These are phyloP conservation scores for Oscheius sp. DNA, from an alignment of 2,888 invertebrate species.

Conservation along the genomic window DNA sequence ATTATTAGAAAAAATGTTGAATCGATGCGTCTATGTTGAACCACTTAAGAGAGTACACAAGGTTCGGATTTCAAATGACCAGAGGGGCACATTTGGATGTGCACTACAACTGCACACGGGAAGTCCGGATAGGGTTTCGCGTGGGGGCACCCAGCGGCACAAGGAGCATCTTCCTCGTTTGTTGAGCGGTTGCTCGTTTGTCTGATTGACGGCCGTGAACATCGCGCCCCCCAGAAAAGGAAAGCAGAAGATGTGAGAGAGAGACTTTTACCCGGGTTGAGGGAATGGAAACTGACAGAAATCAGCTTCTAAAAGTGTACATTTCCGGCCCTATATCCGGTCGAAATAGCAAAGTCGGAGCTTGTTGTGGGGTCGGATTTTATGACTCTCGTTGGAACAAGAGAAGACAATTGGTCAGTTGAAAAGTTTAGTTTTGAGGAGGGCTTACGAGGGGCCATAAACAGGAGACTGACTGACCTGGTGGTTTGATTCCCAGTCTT, in stretches of 20 bases:
- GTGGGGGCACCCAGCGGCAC: background rate
- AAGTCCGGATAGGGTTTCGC: slow-evolving; percentile 5
- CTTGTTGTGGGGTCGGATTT: slow-evolving; percentile 4
- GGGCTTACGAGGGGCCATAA: background rate
- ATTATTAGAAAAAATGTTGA: slow-evolving; percentile 25
- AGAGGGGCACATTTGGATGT: slow-evolving; percentile 6
- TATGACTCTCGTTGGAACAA: background rate
- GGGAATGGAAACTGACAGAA: too few relatives aligned
- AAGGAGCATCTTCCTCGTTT: slow-evolving; percentile 1
- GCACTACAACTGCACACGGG: slow-evolving; percentile 4
- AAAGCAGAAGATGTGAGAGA: background rate
- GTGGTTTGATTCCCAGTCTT: slow-evolving; percentile 69
- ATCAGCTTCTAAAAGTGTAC: too few relatives aligned
- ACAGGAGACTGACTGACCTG: slow-evolving; percentile 41
- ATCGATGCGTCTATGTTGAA: slow-evolving; percentile 34
- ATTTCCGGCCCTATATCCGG: too few relatives aligned
- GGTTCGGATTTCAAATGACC: slow-evolving; percentile 35
- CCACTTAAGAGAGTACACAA: slow-evolving; percentile 36
- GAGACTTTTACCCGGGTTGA: background rate
- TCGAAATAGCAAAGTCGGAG: too few relatives aligned
- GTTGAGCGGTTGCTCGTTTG: background rate
- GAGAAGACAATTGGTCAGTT: background rate
- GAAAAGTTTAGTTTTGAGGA: background rate
- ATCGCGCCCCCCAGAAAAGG: background rate
- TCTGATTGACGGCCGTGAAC: slow-evolving; percentile 21